These are phyloP conservation scores for Pollachius pollachius DNA, from an alignment of 2,113 vertebrate species.

Conservation along the genomic window DNA sequence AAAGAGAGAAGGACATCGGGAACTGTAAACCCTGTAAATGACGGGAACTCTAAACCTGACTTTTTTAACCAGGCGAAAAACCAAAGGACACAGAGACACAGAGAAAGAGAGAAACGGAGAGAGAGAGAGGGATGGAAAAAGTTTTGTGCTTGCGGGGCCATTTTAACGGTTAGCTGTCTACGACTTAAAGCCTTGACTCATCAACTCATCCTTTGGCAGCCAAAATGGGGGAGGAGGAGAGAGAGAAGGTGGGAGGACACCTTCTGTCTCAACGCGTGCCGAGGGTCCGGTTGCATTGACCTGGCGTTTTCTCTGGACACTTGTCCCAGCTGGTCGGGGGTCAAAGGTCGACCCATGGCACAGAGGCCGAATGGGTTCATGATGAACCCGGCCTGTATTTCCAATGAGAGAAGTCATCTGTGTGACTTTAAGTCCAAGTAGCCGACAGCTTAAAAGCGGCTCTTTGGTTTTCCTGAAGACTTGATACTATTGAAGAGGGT, in stretches of 20 bases:
- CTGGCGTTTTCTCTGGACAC: constrained; percentile 36
- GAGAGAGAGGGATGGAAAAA: too few relatives aligned
- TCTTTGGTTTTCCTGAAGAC: too few relatives aligned
- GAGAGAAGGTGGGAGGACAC: neutral
- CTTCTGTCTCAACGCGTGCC: neutral
- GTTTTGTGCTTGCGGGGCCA: neutral
- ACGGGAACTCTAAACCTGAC: too few relatives aligned
- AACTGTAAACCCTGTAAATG: too few relatives aligned
- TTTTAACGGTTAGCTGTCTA: constrained; percentile 41
- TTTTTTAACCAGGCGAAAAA: too few relatives aligned
- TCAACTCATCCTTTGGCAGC: constrained; percentile 29
- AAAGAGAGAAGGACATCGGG: too few relatives aligned
- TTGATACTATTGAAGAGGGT: too few relatives aligned
- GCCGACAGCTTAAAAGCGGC: constrained; percentile 16
- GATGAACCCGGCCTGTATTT: constrained; percentile 42
- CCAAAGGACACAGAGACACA: too few relatives aligned
- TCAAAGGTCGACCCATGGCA: constrained; percentile 34
- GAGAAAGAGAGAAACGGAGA: too few relatives aligned
- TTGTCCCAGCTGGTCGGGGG: constrained; percentile 55
- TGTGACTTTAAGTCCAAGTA: constrained; percentile 26
- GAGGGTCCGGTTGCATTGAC: constrained; percentile 30
- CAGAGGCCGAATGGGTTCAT: constrained; percentile 27
- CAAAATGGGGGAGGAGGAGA: constrained; percentile 21
- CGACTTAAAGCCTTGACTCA: constrained; percentile 33
- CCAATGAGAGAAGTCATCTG: constrained; percentile 55